Conservation (phyloP, 2,113 vertebrate genomes). For the Diphyllodes magnificus region DNA sequence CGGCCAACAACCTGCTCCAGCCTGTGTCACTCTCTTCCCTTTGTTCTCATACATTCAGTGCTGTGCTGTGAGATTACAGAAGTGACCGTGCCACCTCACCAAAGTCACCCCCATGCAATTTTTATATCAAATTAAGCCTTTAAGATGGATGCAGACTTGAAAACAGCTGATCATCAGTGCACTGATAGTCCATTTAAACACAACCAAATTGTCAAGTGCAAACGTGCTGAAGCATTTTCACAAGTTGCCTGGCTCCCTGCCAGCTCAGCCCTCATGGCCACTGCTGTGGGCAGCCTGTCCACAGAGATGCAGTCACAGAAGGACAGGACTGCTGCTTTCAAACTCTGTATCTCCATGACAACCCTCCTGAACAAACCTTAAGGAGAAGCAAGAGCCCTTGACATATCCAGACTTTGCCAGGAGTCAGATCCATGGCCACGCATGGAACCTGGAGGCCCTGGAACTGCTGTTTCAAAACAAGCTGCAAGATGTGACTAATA, state of each 20-base stretch:
- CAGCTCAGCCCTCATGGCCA: background rate
- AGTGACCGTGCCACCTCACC: background rate
- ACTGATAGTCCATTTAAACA: background rate
- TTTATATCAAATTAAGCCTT: background rate
- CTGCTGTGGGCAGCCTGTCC: background rate
- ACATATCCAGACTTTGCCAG: background rate
- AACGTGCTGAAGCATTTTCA: background rate
- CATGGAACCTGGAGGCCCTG: background rate
- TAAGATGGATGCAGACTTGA: background rate
- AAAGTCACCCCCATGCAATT: background rate
- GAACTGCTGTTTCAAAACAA: background rate
- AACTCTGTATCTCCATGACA: background rate
- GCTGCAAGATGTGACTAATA: background rate
- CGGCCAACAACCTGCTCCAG: background rate
- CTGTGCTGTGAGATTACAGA: background rate
- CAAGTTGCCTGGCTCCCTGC: background rate
- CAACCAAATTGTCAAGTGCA: background rate
- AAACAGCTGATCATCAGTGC: background rate
- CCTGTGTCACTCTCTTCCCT: background rate
- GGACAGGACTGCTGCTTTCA: background rate
- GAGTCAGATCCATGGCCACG: fast-evolving
- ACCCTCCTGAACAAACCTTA: background rate
- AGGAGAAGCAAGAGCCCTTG: background rate
- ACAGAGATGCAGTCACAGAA: background rate
- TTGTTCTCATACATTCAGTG: background rate